Conservation (phyloP, 2,888 invertebrate species). For the Marronus borbonicus region DNA sequence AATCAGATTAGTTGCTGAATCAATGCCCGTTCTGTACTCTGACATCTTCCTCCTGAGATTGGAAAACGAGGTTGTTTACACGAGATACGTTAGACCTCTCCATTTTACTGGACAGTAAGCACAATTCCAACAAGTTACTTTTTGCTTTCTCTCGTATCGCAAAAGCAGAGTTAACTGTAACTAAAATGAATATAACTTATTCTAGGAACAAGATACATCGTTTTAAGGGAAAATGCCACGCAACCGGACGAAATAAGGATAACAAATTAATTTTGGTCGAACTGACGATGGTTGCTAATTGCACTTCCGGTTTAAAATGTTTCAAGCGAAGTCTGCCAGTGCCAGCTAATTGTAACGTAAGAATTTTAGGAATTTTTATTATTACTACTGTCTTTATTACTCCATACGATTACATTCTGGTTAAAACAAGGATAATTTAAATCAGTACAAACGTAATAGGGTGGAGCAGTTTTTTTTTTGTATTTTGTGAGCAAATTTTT, state of each 20-base stretch:
- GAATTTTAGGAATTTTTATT: background rate
- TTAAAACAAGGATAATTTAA: too few relatives aligned
- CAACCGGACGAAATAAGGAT: conserved; percentile 74
- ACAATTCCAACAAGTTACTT: conserved; percentile 47
- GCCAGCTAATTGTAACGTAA: conserved; percentile 55
- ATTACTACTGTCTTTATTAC: too few relatives aligned
- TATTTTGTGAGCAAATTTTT: too few relatives aligned
- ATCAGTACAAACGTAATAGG: too few relatives aligned
- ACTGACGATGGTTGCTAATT: conserved; percentile 72
- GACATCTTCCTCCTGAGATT: conserved; percentile 79
- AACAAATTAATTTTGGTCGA: conserved; percentile 73
- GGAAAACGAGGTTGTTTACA: conserved; percentile 74
- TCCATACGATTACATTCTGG: too few relatives aligned
- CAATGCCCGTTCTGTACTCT: conserved; percentile 73
- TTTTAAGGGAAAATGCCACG: conserved; percentile 73
- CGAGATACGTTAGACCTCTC: conserved; percentile 79
- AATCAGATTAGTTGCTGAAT: conserved; percentile 76
- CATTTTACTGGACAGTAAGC: conserved; percentile 59
- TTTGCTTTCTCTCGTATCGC: conserved; percentile 62
- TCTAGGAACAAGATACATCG: conserved; percentile 44
- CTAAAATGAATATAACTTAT: conserved; percentile 14
- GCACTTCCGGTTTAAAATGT: conserved; percentile 73
- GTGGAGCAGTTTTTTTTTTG: too few relatives aligned
- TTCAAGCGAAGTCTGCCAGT: conserved; percentile 67
- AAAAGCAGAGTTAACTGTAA: conserved; percentile 55